These are phyloP conservation scores for Aix galericulata DNA, from an alignment of 2,113 vertebrate genomes.

Conservation along the genomic window DNA sequence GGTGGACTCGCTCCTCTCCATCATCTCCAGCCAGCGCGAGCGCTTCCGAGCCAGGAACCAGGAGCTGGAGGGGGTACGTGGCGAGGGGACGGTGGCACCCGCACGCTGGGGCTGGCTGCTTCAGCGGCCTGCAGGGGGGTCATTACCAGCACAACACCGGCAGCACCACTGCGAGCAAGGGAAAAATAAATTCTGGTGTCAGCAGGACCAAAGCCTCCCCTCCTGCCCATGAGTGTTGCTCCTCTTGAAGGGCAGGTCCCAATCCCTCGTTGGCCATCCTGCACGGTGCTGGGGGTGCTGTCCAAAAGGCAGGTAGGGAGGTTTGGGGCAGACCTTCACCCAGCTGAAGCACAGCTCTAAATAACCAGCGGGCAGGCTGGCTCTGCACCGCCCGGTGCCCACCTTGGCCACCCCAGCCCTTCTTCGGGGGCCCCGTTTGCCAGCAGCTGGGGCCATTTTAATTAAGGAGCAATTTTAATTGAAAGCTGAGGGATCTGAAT, in stretches of 20 bases:
- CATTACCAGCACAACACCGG: fast-evolving
- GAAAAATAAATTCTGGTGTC: neutral
- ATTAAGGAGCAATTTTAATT: neutral
- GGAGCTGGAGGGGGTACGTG: slow-evolving; percentile 91
- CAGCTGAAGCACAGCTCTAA: neutral
- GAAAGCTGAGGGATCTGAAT: neutral
- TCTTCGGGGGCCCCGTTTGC: neutral
- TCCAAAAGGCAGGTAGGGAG: fast-evolving
- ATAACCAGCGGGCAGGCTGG: neutral
- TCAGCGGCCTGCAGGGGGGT: neutral
- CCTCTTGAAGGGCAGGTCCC: neutral
- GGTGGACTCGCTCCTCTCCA: slow-evolving; percentile 94
- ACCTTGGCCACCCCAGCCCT: neutral
- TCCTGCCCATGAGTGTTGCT: fast-evolving
- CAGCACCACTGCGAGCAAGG: fast-evolving
- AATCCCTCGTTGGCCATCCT: neutral
- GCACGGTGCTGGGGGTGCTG: fast-evolving
- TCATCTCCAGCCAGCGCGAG: slow-evolving; percentile 98
- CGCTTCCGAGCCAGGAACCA: slow-evolving; percentile 93
- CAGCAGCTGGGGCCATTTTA: neutral
- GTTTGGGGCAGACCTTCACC: neutral
- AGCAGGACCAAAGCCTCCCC: neutral
- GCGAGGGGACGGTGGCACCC: neutral
- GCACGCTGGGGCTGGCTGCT: neutral
- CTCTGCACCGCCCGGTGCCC: neutral